These are phyloP conservation scores for Cyphomyrus plagiostoma DNA, from an alignment of 2,113 vertebrate species.

Conservation along the genomic window DNA sequence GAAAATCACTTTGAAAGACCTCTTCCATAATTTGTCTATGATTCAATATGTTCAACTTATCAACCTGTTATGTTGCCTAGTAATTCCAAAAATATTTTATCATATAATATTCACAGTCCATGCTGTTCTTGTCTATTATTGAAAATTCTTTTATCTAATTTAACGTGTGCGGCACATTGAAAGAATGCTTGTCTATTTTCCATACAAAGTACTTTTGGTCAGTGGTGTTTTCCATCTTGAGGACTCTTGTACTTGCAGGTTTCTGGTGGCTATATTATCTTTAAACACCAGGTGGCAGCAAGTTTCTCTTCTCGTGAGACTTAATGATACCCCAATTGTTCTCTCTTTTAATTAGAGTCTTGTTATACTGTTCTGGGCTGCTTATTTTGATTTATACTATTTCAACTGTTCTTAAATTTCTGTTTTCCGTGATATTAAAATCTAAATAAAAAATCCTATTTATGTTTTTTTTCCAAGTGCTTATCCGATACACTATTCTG, in stretches of 20 bases:
- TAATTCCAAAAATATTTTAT: neutral
- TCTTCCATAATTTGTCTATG: neutral
- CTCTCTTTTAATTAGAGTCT: neutral
- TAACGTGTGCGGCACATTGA: neutral
- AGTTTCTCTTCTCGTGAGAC: neutral
- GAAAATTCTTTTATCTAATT: neutral
- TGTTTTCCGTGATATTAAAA: neutral
- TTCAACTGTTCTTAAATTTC: neutral
- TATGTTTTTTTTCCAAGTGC: neutral
- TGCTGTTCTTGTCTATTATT: neutral
- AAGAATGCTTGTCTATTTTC: neutral
- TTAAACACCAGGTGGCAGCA: conserved; percentile 1
- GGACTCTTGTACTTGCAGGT: neutral
- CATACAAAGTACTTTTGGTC: neutral
- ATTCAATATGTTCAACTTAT: neutral
- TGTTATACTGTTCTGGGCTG: neutral
- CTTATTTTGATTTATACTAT: neutral
- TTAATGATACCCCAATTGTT: neutral
- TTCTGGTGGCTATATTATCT: neutral
- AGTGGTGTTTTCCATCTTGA: neutral
- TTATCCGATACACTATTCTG: neutral
- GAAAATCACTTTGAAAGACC: neutral
- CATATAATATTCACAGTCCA: neutral
- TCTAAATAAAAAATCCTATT: neutral
- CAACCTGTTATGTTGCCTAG: neutral